A percentile compares a stretch with the other conserved stretches of the same genome.
Conservation (phyloP, 2,888 invertebrate genomes). For the Parochlus steinenii region DNA sequence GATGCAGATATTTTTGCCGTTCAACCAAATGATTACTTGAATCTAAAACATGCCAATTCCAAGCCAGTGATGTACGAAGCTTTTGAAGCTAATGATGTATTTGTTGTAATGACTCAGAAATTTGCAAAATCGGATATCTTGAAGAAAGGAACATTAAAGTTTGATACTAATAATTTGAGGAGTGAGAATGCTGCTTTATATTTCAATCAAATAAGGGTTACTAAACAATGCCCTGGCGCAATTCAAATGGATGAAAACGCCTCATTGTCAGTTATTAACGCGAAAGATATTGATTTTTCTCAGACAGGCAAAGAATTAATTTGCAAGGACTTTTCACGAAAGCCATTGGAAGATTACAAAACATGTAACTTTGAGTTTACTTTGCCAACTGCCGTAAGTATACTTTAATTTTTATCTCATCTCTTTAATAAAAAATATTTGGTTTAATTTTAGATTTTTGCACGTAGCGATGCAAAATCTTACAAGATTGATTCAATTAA, state of each 20-base stretch:
- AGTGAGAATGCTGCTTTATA: slow-evolving; percentile 23
- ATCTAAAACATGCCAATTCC: slow-evolving; percentile 20
- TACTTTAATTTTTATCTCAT: neutral
- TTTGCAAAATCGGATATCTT: slow-evolving; percentile 19
- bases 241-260: slow-evolving; percentile 17
- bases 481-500: slow-evolving; percentile 26
- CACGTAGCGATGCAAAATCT: slow-evolving; percentile 14
- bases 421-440: slow-evolving; percentile 18
- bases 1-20: slow-evolving; percentile 23
- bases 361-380: slow-evolving; percentile 26
- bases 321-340: slow-evolving; percentile 24
- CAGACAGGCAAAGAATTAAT: slow-evolving; percentile 23
- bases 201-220: slow-evolving; percentile 23
- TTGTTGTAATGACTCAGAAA: slow-evolving; percentile 26
- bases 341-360: slow-evolving; percentile 23
- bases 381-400: slow-evolving; percentile 21
- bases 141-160: slow-evolving; percentile 21
- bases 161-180: slow-evolving; percentile 21
- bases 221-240: slow-evolving; percentile 17
- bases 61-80: slow-evolving; percentile 25
- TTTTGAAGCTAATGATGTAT: slow-evolving; percentile 19
- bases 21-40: slow-evolving; percentile 17
- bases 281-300: slow-evolving; percentile 21
- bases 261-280: slow-evolving; percentile 22
- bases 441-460: slow-evolving; percentile 7